A percentile compares a stretch with the other conserved stretches of the same genome.
phyloP scores from a whole-genome alignment of 2,888 invertebrate genomes.

The Caenorhabditis sinica region DNA sequence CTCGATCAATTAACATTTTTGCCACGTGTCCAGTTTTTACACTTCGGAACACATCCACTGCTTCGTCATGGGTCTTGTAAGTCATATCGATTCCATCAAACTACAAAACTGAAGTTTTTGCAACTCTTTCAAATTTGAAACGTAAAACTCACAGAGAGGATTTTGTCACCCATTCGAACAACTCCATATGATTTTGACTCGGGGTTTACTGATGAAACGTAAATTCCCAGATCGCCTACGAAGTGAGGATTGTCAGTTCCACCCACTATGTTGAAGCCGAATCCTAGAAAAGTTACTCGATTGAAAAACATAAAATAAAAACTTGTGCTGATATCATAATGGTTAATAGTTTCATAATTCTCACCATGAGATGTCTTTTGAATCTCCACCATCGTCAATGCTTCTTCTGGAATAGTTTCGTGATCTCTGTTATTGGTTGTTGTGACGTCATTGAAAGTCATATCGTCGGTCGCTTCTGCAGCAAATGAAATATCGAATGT shows the following conservation, averaged over 20 bases:
- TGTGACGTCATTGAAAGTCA: conserved; percentile 24
- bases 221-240: conserved; percentile 84
- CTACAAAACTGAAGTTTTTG: conserved; percentile 55
- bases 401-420: conserved; percentile 28
- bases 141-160: conserved; percentile 64
- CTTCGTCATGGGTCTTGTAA: conserved; percentile 75
- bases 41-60: conserved; percentile 73
- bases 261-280: conserved; percentile 85
- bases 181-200: conserved; percentile 84
- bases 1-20: conserved; percentile 63
- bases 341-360: no score
- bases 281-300: conserved; percentile 82
- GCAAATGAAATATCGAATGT: conserved; percentile 66
- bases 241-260: conserved; percentile 84
- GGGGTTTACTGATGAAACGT: conserved; percentile 84
- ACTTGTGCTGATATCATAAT: no score
- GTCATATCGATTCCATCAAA: conserved; percentile 75
- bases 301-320: neutral
- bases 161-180: conserved; percentile 83
- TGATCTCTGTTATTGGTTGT: neutral
- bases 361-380: conserved; percentile 67
- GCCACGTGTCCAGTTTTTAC: conserved; percentile 60
- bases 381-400: conserved; percentile 65
- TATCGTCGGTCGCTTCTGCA: conserved; percentile 63
- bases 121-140: neutral